Percentiles rank a stretch among this genome's conserved stretches.
These are phyloP conservation scores for Diplolepis rosae DNA, from an alignment of 2,888 invertebrate species.

Conservation along the genomic window DNA sequence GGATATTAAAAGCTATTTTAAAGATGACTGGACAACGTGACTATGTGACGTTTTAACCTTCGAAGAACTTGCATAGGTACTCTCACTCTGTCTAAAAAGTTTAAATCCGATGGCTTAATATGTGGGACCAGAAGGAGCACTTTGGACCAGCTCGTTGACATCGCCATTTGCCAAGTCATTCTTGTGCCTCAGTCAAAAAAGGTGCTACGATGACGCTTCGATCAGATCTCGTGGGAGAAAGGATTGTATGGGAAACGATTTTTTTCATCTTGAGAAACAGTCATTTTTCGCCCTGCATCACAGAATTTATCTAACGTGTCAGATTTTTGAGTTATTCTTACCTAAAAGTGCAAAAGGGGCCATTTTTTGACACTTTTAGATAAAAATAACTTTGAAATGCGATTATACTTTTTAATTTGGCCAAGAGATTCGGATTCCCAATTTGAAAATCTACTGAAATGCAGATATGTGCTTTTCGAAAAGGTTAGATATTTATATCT, in stretches of 20 bases:
- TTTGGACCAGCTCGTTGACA: conserved; percentile 5
- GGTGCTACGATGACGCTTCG: not conserved
- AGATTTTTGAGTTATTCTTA: too few relatives aligned
- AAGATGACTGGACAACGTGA: conserved; percentile 66
- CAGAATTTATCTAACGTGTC: too few relatives aligned
- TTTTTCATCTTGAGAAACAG: too few relatives aligned
- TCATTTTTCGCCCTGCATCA: too few relatives aligned
- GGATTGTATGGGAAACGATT: not conserved
- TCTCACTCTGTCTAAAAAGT: not conserved
- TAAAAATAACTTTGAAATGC: too few relatives aligned
- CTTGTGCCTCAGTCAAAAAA: not conserved
- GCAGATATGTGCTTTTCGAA: too few relatives aligned
- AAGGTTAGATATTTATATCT: too few relatives aligned
- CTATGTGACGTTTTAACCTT: conserved; percentile 8
- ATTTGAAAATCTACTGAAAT: too few relatives aligned
- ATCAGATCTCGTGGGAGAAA: not conserved
- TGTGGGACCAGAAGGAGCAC: not conserved
- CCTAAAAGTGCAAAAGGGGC: too few relatives aligned
- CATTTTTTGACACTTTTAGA: too few relatives aligned
- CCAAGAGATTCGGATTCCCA: too few relatives aligned
- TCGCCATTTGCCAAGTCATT: not conserved
- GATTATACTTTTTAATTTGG: too few relatives aligned
- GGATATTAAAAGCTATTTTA: conserved; percentile 71
- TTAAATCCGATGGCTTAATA: conserved; percentile 3
- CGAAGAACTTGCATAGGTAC: not conserved